These are phyloP conservation scores for Scaptomyza tumidula DNA, from an alignment of 2,888 invertebrate species.

Conservation along the genomic window DNA sequence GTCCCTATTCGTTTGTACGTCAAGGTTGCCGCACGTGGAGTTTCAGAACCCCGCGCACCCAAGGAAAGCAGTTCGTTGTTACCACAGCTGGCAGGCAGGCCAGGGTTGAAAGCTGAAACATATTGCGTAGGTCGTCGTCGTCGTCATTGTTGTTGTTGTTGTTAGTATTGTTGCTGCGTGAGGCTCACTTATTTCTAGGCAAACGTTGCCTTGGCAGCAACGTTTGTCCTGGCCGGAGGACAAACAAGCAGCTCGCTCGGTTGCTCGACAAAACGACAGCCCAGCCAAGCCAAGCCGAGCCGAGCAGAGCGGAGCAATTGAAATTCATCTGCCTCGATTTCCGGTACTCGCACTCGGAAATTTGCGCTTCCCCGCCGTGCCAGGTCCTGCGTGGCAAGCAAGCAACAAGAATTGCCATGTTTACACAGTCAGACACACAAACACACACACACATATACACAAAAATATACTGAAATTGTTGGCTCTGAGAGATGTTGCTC, in stretches of 20 bases:
- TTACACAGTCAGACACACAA: constrained; percentile 33
- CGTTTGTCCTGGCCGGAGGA: constrained; percentile 59
- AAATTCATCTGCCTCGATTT: constrained; percentile 78
- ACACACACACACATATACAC: too few relatives aligned
- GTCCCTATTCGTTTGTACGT: constrained; percentile 35
- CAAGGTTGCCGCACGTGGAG: constrained; percentile 60
- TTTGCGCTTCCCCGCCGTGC: constrained; percentile 60
- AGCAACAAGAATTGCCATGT: constrained; percentile 64
- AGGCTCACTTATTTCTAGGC: constrained; percentile 57
- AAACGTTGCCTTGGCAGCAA: constrained; percentile 65
- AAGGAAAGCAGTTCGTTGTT: constrained; percentile 7
- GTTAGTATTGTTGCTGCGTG: constrained; percentile 49
- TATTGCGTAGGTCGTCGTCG: constrained; percentile 75
- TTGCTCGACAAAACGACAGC: constrained; percentile 15
- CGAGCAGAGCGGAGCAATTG: constrained; percentile 56
- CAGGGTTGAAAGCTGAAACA: constrained; percentile 72
- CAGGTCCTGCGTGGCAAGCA: constrained; percentile 29
- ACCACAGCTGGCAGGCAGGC: constrained; percentile 27
- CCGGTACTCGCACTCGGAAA: constrained; percentile 63
- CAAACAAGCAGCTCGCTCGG: constrained; percentile 42
- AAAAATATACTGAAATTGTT: constrained; percentile 5
- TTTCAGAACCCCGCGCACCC: constrained; percentile 10
- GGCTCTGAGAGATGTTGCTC: constrained; percentile 43
- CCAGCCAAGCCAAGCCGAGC: constrained; percentile 4
- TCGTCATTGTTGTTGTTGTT: constrained; percentile 28